Evolutionary conservation across 2,888 invertebrate species (phyloP).

Genomic region (Drosophila multiciliata): DNA sequence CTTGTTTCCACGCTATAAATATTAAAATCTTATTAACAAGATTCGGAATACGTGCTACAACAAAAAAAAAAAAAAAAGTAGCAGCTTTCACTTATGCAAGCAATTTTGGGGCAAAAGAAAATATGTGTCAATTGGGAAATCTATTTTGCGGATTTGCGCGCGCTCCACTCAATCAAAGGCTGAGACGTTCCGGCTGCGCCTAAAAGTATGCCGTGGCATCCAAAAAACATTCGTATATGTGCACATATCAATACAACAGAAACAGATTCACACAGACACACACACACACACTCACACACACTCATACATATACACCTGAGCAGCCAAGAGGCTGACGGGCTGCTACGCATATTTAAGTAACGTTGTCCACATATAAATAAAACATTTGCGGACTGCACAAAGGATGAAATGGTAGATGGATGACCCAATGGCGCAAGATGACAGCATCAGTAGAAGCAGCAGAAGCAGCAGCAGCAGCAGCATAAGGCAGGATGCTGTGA

Average conservation of each 20-base stretch:
- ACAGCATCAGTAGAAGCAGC: constrained; percentile 54
- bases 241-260: constrained; percentile 53
- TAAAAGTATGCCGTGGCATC: constrained; percentile 63
- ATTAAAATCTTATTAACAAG: constrained; percentile 71
- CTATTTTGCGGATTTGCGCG: constrained; percentile 80
- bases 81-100: constrained; percentile 39
- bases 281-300: constrained; percentile 13
- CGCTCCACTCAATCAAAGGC: constrained; percentile 76
- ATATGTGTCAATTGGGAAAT: constrained; percentile 81
- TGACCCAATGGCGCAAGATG: constrained; percentile 82
- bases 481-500: constrained; percentile 30
- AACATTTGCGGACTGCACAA: constrained; percentile 78
- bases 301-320: constrained; percentile 57
- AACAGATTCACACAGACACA: constrained; percentile 16
- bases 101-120: constrained; percentile 49
- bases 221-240: constrained; percentile 12
- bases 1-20: constrained; percentile 54
- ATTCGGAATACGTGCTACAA: constrained; percentile 37
- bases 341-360: constrained; percentile 75
- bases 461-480: constrained; percentile 40
- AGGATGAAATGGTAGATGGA: constrained; percentile 79
- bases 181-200: constrained; percentile 57
- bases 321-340: constrained; percentile 29
- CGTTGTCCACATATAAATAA: constrained; percentile 80
- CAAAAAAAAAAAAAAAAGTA: not conserved